Conservation (phyloP, 2,113 vertebrate genomes). For the Chelonoidis abingdonii region DNA sequence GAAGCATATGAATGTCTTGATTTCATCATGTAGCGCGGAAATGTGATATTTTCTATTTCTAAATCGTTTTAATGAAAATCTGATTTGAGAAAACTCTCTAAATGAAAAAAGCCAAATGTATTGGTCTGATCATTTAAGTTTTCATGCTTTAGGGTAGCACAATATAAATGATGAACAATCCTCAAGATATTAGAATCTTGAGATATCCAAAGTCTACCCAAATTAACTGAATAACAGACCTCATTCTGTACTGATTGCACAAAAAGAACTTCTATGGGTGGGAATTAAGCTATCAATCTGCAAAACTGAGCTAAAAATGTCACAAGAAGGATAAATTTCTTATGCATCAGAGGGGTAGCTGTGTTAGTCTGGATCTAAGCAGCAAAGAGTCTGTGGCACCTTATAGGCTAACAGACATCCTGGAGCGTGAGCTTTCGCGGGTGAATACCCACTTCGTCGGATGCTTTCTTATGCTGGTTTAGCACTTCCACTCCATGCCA, state of each 20-base stretch:
- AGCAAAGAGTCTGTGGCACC: too few species aligned
- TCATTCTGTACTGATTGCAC: background rate
- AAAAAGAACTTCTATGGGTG: background rate
- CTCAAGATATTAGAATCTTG: background rate
- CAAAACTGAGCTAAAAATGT: background rate
- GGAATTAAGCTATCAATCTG: background rate
- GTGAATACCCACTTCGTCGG: too few species aligned
- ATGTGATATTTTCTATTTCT: background rate
- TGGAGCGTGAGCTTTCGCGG: too few species aligned
- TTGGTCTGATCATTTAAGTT: background rate
- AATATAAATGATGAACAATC: background rate
- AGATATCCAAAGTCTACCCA: background rate
- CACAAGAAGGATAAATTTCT: background rate
- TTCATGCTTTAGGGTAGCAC: background rate
- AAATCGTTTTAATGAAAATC: background rate
- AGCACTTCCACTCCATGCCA: background rate
- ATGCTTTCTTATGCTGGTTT: background rate
- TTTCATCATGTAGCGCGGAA: background rate
- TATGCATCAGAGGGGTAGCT: background rate
- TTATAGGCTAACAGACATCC: too few species aligned
- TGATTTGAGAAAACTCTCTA: background rate
- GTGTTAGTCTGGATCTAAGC: too few species aligned
- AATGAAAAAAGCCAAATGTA: background rate
- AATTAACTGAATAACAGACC: background rate
- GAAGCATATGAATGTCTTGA: background rate